phyloP scores from a whole-genome alignment of 2,797 vertebrate species.

The Lepus townsendii region DNA sequence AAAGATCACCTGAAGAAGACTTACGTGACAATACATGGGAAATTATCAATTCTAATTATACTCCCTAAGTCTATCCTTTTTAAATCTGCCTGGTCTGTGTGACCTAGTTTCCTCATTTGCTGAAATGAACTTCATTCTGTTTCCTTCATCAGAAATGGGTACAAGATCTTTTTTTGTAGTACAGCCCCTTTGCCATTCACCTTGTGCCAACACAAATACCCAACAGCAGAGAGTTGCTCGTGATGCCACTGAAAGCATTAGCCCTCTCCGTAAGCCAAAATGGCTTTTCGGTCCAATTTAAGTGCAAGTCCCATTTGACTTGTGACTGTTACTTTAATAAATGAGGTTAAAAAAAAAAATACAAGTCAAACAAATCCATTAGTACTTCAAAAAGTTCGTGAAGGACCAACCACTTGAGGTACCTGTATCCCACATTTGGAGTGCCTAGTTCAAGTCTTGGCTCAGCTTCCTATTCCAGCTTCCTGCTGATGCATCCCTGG shows the following conservation, averaged over 20 bases:
- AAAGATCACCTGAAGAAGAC: not conserved
- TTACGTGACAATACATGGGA: not conserved
- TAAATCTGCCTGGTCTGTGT: slow-evolving; percentile 13
- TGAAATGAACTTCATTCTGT: slow-evolving; percentile 48
- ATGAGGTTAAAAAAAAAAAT: slow-evolving; percentile 24
- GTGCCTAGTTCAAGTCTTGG: too few relatives aligned
- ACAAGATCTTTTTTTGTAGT: not conserved
- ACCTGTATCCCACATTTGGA: too few relatives aligned
- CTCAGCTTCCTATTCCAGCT: too few relatives aligned
- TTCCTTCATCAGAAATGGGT: slow-evolving; percentile 49
- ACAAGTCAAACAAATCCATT: not conserved
- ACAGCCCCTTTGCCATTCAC: not conserved
- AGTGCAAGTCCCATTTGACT: not conserved
- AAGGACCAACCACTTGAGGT: too few relatives aligned
- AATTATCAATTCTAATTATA: not conserved
- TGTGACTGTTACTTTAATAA: slow-evolving; percentile 47
- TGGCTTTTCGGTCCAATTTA: not conserved
- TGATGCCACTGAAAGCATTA: not conserved
- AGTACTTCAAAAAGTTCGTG: too few relatives aligned
- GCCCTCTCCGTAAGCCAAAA: not conserved
- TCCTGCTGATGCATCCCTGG: too few relatives aligned
- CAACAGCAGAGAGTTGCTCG: not conserved
- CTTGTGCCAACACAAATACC: not conserved
- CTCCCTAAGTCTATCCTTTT: not conserved
- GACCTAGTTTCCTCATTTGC: slow-evolving; percentile 41